These are phyloP conservation scores for Trilocha varians DNA, from an alignment of 2,888 invertebrate genomes.

Conservation along the genomic window DNA sequence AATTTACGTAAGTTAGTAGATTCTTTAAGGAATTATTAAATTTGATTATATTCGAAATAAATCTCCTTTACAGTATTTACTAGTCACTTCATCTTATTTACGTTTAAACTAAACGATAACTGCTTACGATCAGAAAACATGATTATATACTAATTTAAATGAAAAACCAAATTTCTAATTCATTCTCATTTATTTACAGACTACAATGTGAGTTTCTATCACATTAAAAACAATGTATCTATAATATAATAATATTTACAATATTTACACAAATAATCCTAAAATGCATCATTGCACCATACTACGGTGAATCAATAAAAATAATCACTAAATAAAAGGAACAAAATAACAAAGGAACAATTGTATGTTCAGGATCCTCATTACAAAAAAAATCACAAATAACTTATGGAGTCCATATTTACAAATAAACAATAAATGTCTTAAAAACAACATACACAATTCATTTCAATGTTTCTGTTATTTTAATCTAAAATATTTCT, in stretches of 20 bases:
- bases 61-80: no score
- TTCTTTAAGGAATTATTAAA: no score
- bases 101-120: no score
- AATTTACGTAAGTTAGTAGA: no score
- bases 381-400: background rate
- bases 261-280: conserved; percentile 31
- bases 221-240: conserved; percentile 66
- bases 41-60: no score
- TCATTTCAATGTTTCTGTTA: background rate
- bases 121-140: no score
- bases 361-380: conserved; percentile 26
- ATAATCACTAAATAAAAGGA: conserved; percentile 31
- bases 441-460: background rate
- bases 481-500: background rate
- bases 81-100: no score
- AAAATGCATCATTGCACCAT: conserved; percentile 46
- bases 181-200: conserved; percentile 69
- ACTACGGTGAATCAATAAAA: conserved; percentile 22
- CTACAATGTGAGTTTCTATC: conserved; percentile 60
- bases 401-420: background rate
- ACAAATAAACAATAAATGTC: background rate
- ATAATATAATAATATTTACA: conserved; percentile 61
- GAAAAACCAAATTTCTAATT: conserved; percentile 38
- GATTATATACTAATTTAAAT: conserved; percentile 1
- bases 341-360: conserved; percentile 44